Evolutionary conservation across 2,888 invertebrate species (phyloP), one percentile per base, ranked within the genome.

Genomic region (Prosapia bicincta): DNA sequence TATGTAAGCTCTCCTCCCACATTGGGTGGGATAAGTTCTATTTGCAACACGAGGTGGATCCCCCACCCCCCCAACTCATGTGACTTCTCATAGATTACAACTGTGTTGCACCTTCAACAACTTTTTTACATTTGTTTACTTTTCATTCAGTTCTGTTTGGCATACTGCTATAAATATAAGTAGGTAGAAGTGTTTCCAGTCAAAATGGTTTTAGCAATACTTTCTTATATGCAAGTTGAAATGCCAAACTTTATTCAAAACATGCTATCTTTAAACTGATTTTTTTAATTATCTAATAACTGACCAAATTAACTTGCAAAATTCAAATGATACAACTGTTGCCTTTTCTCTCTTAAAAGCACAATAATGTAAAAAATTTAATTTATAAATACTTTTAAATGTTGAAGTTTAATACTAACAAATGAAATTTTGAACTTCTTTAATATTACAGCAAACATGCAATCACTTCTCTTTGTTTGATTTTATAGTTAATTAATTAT

Each of bases 1-100:
- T 9, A 20, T 43, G 73, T 73, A 73, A 69, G 74, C 26, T n/a
- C 26, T 69, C 74, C 74, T 13, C 74, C 74, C 69, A 74, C 74
- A 43, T 23, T 23, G 15, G 69, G 69, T 10, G 72, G 69, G 28
- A 23, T 15, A n/a, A 24, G 74, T 69, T 69, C 74, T 69, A 69
- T 69, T 74, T 74, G 74, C 54, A 69, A 69, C 69, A 28, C 69
- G 54, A 74, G 69, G 68, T 69, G 69, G 69, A 32, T 69, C 23
- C 54, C 24, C 65, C 24, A 54, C 20, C 66, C 72, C 67, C 68
- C 25, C 38, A 13, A 54, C n/a, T 54, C 54, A 54, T 54, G 20
- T 54, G 54, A 54, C 54, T 54, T 54, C 54, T 54, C 54, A 54
- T 54, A 54, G 54, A 54, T 54, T 54, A 54, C 54, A 54, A 54